A percentile compares a stretch with the other conserved stretches of the same genome.
Evolutionary conservation across 2,113 vertebrate genomes (phyloP).

Genomic region (Malurus cyaneus): DNA sequence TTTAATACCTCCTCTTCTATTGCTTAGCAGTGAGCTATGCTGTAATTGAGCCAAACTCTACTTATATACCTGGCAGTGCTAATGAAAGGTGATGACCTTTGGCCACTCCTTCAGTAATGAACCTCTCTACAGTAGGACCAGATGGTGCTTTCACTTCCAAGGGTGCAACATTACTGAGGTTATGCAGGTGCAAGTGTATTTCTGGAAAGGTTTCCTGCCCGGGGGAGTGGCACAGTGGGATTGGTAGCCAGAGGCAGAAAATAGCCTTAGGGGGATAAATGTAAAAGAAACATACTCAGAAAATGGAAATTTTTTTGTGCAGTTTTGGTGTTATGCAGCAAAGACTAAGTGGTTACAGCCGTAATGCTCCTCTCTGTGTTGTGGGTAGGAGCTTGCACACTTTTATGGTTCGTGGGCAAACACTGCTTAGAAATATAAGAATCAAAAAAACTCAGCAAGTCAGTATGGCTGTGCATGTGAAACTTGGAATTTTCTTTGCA

Average conservation of each 20-base stretch:
- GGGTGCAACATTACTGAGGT: conserved; percentile 16
- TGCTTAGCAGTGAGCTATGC: neutral
- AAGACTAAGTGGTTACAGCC: neutral
- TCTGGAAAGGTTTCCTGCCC: conserved; percentile 9
- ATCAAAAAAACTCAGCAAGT: neutral
- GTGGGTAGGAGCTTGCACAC: neutral
- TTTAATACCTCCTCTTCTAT: neutral
- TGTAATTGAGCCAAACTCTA: conserved; percentile 13
- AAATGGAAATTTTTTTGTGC: neutral
- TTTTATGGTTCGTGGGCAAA: neutral
- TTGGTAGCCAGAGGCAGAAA: conserved; percentile 18
- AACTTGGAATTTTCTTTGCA: neutral
- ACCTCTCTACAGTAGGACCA: conserved; percentile 14
- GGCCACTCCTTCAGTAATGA: conserved; percentile 18
- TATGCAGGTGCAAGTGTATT: conserved; percentile 39
- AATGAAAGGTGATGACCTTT: conserved; percentile 44
- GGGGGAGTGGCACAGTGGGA: neutral
- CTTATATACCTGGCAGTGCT: conserved; percentile 37
- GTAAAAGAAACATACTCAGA: neutral
- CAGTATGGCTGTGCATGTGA: neutral
- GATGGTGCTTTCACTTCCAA: conserved; percentile 44
- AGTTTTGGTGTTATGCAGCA: neutral
- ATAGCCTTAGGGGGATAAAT: neutral
- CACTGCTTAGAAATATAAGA: neutral
- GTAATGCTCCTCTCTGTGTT: neutral